A percentile compares a stretch with the other conserved stretches of the same genome.
Conservation (phyloP, 2,888 invertebrate genomes). For the Orthosia gothica region DNA sequence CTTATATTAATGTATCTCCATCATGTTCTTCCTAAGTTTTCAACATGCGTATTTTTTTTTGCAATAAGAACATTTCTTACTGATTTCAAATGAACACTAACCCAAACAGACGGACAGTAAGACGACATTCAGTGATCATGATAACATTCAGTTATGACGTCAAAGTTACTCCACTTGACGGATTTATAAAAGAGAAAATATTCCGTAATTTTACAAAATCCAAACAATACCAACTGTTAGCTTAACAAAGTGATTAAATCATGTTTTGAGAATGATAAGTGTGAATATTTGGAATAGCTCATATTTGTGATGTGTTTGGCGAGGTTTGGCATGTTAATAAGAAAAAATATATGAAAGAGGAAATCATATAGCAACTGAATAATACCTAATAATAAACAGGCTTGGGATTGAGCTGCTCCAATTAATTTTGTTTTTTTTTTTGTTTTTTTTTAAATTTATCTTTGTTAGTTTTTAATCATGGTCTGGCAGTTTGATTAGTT, state of each 20-base stretch:
- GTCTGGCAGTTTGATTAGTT: too few relatives aligned
- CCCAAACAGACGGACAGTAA: too few relatives aligned
- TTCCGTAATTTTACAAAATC: slow-evolving; percentile 6
- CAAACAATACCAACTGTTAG: slow-evolving; percentile 32
- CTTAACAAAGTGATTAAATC: slow-evolving; percentile 14
- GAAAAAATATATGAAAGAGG: too few relatives aligned
- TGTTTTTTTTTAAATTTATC: too few relatives aligned
- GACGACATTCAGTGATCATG: not conserved
- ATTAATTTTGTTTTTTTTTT: too few relatives aligned
- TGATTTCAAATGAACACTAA: not conserved
- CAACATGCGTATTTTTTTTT: too few relatives aligned
- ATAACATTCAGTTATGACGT: not conserved
- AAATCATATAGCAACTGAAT: too few relatives aligned
- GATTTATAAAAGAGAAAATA: not conserved
- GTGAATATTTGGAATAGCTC: slow-evolving; percentile 28
- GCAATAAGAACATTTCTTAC: too few relatives aligned
- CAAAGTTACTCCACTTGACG: not conserved
- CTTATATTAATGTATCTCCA: not conserved
- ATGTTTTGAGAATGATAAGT: slow-evolving; percentile 43
- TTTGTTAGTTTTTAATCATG: too few relatives aligned
- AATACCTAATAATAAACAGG: too few relatives aligned
- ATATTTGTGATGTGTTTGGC: slow-evolving; percentile 17
- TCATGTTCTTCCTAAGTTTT: not conserved
- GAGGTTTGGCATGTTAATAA: not conserved
- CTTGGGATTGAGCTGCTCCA: too few relatives aligned